Percentiles rank a stretch among this genome's conserved stretches.
Evolutionary conservation across 2,888 invertebrate genomes (phyloP).

Genomic region (Barypeithes pellucidus): DNA sequence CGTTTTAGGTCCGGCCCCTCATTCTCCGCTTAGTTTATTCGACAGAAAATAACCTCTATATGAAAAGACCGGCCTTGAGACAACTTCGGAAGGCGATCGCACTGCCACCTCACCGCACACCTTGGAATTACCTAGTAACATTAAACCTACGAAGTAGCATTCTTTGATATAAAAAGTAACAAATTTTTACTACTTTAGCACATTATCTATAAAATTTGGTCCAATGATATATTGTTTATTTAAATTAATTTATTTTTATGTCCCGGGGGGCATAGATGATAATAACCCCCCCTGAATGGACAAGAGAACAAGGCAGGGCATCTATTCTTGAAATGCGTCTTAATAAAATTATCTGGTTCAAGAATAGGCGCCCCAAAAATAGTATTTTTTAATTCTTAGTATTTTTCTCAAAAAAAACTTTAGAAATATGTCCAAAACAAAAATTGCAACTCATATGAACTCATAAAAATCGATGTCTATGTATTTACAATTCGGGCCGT

Average conservation of each 20-base stretch:
- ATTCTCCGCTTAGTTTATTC: constrained; percentile 1
- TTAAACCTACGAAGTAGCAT: constrained; percentile 43
- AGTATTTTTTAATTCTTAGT: too few species aligned
- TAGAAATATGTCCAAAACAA: too few species aligned
- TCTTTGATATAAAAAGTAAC: constrained; percentile 52
- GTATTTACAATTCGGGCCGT: too few species aligned
- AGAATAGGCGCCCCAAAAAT: too few species aligned
- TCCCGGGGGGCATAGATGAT: too few species aligned
- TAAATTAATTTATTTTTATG: constrained; percentile 2
- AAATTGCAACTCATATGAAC: too few species aligned
- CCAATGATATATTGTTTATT: constrained; percentile 47
- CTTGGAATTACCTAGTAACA: constrained; percentile 47
- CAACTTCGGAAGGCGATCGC: constrained; percentile 54
- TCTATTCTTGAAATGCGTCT: too few species aligned
- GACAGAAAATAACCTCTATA: neutral
- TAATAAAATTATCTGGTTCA: too few species aligned
- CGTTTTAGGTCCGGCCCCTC: constrained; percentile 26
- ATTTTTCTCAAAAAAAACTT: too few species aligned
- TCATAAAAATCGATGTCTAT: too few species aligned
- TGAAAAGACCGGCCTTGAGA: constrained; percentile 36
- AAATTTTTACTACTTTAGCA: constrained; percentile 49
- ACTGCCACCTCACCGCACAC: constrained; percentile 25
- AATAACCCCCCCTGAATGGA: too few species aligned
- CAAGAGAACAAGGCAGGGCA: too few species aligned
- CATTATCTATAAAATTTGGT: constrained; percentile 54